phyloP scores from a whole-genome alignment of 1,140 invertebrate genomes.

The Trinorchestia longiramus region DNA sequence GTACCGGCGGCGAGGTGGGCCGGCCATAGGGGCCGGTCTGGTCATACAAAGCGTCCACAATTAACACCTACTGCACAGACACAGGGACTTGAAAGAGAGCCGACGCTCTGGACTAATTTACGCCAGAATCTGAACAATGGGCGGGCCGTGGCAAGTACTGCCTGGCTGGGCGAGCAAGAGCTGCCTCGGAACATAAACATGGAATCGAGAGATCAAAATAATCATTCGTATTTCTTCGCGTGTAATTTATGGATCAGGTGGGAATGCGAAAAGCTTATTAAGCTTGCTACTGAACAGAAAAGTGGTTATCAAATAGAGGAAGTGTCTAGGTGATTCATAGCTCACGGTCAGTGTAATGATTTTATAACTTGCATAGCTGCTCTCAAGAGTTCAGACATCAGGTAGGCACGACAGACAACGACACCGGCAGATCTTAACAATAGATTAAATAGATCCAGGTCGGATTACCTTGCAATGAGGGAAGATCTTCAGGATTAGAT shows the following conservation, averaged over 20 bases:
- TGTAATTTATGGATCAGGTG: not conserved
- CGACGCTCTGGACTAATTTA: constrained; percentile 23
- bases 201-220: not conserved
- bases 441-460: not conserved
- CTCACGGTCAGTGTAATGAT: not conserved
- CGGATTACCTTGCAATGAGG: not conserved
- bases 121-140: constrained; percentile 25
- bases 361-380: not conserved
- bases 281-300: not conserved
- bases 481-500: not conserved
- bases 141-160: not conserved
- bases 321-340: not conserved
- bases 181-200: not conserved
- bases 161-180: not conserved
- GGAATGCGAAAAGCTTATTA: not conserved
- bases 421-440: not conserved
- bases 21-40: not conserved
- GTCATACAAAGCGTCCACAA: constrained; percentile 11
- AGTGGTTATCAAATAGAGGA: not conserved
- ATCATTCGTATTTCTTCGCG: not conserved
- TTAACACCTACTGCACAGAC: constrained; percentile 19
- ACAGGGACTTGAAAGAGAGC: not conserved
- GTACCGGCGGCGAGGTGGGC: not conserved
- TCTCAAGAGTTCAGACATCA: not conserved
- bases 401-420: not conserved